Base-by-base conservation (phyloP, 1,140 invertebrate species). In the Teleogryllus occipitalis region DNA sequence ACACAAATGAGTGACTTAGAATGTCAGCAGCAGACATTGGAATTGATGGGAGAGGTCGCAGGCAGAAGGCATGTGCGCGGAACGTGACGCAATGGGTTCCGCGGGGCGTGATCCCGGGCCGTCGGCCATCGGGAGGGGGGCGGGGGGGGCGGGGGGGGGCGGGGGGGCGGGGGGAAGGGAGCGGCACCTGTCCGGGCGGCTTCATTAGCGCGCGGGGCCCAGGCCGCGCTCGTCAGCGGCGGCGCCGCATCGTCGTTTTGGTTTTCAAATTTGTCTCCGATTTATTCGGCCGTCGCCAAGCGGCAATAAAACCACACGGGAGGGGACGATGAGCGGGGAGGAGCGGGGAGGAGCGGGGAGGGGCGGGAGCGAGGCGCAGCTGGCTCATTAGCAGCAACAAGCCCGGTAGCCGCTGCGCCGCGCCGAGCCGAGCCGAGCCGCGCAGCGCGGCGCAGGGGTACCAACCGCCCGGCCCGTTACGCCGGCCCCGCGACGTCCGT, bases 201-300 rank as follows among this genome's bases (percentile, higher is more conserved):
- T 2, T 65, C 54, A 18, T 65, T 54, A 65, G 54, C 54, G 54
- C 54, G 18, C 10, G 54, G 18, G 54, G 27, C 27, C 27, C 27
- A 39, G 27, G 27, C 27, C 27, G 27, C 27, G 27, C 27, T 39
- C 27, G 27, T 39, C 54, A 65, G 54, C 54, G 2, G 10, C 54
- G 10, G 54, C 54, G 54, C 10, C 54, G 10, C 54, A 14, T 10
- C 54, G 18, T 65, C 54, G 54, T 65, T 65, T 65, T 54, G 49
- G 54, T 65, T 65, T 65, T 65, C 54, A 65, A 65, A 65, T 65
- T 65, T 65, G 54, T 65, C 54, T 65, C 54, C 54, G 54, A 65
- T 65, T 2, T 65, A 65, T 65, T 65, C 54, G 54, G 54, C 54
- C 54, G 54, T 65, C 54, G 54, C 54, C 10, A 65, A 18, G 49